Conservation (phyloP, 1,140 invertebrate genomes). For the Drosophila parabipectinata region DNA sequence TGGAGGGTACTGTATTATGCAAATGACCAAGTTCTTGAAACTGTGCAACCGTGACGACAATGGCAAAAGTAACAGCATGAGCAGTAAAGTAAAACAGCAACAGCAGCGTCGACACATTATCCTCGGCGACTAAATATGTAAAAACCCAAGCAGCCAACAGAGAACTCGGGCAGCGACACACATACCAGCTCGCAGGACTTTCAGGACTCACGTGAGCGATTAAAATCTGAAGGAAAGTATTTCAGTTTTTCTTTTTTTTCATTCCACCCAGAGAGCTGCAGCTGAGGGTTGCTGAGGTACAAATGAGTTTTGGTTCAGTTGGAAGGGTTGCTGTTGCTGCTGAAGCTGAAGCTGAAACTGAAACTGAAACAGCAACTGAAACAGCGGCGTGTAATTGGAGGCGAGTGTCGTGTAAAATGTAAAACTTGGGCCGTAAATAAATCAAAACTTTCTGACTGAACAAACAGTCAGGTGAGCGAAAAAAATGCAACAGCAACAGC, state of each 20-base stretch:
- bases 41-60: slow-evolving; percentile 48
- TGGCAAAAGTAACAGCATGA: slow-evolving; percentile 19
- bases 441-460: slow-evolving; percentile 83
- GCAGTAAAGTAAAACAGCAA: slow-evolving; percentile 26
- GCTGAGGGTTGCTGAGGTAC: slow-evolving; percentile 61
- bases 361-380: slow-evolving; percentile 23
- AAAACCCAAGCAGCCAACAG: slow-evolving; percentile 35
- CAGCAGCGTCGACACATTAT: slow-evolving; percentile 74
- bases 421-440: slow-evolving; percentile 83
- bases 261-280: slow-evolving; percentile 19
- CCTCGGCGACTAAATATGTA: slow-evolving; percentile 63
- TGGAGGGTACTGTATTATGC: slow-evolving; percentile 38
- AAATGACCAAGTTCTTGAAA: slow-evolving; percentile 51
- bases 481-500: slow-evolving; percentile 76
- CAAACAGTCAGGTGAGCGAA: slow-evolving; percentile 83
- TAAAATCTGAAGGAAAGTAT: slow-evolving; percentile 81
- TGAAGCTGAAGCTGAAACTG: slow-evolving; percentile 14
- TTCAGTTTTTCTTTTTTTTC: slow-evolving; percentile 54
- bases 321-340: slow-evolving; percentile 48
- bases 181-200: slow-evolving; percentile 11
- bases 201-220: slow-evolving; percentile 77
- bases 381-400: slow-evolving; percentile 77
- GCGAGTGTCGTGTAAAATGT: slow-evolving; percentile 82
- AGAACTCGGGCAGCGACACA: slow-evolving; percentile 14
- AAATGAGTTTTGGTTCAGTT: slow-evolving; percentile 64